These are phyloP conservation scores for Picathartes gymnocephalus DNA, from an alignment of 2,113 vertebrate species.

Conservation along the genomic window DNA sequence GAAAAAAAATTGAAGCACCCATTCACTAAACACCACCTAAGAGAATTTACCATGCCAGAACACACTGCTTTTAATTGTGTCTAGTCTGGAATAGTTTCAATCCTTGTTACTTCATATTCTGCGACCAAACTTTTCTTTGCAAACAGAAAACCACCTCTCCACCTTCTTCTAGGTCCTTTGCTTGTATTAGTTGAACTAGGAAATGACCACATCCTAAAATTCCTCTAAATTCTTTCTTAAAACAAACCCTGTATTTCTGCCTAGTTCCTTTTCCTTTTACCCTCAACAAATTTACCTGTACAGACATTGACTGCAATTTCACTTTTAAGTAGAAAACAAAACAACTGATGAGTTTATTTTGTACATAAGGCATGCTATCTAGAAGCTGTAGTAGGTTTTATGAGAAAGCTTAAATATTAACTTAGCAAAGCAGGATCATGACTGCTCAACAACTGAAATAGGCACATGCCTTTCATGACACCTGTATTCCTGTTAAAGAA, in stretches of 20 bases:
- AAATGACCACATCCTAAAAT: background rate
- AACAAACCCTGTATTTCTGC: background rate
- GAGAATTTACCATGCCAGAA: background rate
- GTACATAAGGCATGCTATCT: background rate
- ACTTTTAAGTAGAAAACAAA: background rate
- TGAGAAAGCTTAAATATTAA: constrained; percentile 35
- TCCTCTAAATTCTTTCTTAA: background rate
- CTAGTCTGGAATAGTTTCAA: background rate
- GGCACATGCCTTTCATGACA: background rate
- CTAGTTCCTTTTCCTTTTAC: background rate
- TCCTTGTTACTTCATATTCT: background rate
- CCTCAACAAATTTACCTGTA: background rate
- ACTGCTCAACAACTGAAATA: background rate
- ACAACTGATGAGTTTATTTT: background rate
- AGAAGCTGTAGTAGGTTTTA: background rate
- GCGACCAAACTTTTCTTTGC: background rate
- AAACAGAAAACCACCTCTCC: background rate
- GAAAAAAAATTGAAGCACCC: background rate
- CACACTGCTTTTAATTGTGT: background rate
- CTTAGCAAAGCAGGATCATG: background rate
- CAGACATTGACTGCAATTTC: background rate
- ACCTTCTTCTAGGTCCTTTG: background rate
- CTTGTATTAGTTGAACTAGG: background rate
- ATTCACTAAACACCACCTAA: background rate
- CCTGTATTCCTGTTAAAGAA: background rate